Conservation (phyloP, 2,113 vertebrate species). For the Ctenomys sociabilis region DNA sequence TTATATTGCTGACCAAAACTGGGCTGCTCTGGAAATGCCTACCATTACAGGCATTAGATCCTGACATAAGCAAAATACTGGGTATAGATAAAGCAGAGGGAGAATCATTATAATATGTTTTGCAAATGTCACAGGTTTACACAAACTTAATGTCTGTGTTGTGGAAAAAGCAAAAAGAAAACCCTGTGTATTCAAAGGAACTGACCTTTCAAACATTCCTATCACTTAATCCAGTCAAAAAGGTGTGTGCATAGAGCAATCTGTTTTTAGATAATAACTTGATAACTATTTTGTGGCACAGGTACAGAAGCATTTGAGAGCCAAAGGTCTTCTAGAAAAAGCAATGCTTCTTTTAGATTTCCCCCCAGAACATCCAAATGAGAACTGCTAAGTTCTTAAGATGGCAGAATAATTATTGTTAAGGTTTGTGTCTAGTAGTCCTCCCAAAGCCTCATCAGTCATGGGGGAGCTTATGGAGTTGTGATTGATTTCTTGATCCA, state of each 20-base stretch:
- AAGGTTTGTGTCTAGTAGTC: no score
- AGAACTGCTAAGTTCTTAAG: slow-evolving; percentile 73
- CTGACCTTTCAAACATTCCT: slow-evolving; percentile 78
- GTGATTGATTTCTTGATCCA: no score
- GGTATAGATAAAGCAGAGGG: slow-evolving; percentile 76
- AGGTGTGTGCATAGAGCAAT: slow-evolving; percentile 76
- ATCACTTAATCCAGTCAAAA: slow-evolving; percentile 81
- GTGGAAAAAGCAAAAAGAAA: slow-evolving; percentile 78
- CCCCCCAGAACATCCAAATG: slow-evolving; percentile 69
- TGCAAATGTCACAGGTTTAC: slow-evolving; percentile 80
- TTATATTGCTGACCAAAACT: slow-evolving; percentile 80
- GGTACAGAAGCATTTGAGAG: slow-evolving; percentile 79
- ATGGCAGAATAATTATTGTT: slow-evolving; percentile 70
- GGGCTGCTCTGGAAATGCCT: slow-evolving; percentile 81
- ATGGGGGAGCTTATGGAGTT: no score
- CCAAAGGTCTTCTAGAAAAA: slow-evolving; percentile 78
- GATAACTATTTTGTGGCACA: slow-evolving; percentile 81
- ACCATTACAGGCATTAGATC: slow-evolving; percentile 70
- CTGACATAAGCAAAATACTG: slow-evolving; percentile 69
- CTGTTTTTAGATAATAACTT: slow-evolving; percentile 81
- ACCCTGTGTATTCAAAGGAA: slow-evolving; percentile 77
- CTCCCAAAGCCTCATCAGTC: no score
- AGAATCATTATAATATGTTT: slow-evolving; percentile 82
- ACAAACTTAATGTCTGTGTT: slow-evolving; percentile 82
- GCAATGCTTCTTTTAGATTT: slow-evolving; percentile 81